Conservation (phyloP, 2,888 invertebrate species). For the Tinea semifulvella region DNA sequence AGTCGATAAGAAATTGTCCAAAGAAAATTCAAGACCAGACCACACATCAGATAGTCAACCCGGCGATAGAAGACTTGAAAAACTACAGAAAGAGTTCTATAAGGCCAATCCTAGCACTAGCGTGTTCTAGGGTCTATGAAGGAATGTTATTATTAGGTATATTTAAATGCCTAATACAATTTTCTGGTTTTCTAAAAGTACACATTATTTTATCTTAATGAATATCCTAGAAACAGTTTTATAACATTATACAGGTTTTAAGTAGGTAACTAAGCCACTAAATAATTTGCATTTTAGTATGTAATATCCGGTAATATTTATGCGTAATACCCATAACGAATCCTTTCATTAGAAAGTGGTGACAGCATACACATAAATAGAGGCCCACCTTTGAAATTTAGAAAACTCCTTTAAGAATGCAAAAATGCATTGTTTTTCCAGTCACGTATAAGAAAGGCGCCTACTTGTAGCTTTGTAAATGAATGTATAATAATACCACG, state of each 20-base stretch:
- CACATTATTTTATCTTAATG: too few species aligned
- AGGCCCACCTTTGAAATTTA: slow-evolving; percentile 3
- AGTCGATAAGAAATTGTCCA: too few species aligned
- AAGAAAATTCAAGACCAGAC: too few species aligned
- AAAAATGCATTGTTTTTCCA: not conserved
- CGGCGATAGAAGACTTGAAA: too few species aligned
- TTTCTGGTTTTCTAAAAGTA: too few species aligned
- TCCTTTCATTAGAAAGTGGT: slow-evolving; percentile 10
- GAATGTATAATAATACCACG: slow-evolving; percentile 2
- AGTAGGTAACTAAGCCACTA: slow-evolving; percentile 1
- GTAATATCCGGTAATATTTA: slow-evolving; percentile 10
- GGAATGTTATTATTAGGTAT: too few species aligned
- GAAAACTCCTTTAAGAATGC: slow-evolving; percentile 4
- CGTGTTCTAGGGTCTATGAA: too few species aligned
- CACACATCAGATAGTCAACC: too few species aligned
- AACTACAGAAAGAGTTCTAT: too few species aligned
- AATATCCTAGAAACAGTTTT: not conserved
- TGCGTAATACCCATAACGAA: slow-evolving; percentile 7
- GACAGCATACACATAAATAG: not conserved
- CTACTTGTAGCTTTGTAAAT: not conserved
- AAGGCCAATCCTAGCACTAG: too few species aligned
- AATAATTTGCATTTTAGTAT: slow-evolving; percentile 5
- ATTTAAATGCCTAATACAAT: too few species aligned
- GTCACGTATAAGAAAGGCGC: slow-evolving; percentile 12
- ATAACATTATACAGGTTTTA: not conserved